phyloP scores from a whole-genome alignment of 2,113 vertebrate species.

The Thymallus thymallus region DNA sequence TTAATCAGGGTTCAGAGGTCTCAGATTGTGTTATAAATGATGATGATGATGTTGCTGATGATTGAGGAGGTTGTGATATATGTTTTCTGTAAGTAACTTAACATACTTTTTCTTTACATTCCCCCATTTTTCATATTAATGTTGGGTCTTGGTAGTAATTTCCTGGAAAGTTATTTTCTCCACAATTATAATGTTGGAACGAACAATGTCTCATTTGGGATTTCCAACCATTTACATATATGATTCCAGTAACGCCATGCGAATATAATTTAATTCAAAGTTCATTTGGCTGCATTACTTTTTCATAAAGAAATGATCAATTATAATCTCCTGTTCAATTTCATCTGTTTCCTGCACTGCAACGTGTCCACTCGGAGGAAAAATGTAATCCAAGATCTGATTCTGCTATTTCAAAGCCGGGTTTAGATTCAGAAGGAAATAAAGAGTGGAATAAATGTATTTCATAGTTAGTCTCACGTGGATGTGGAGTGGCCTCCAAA shows the following conservation, averaged over 20 bases:
- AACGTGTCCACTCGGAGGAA: constrained; percentile 61
- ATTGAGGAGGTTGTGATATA: not conserved
- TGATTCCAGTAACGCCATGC: constrained; percentile 75
- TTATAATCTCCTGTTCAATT: constrained; percentile 71
- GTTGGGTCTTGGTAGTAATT: constrained; percentile 50
- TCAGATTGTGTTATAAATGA: not conserved
- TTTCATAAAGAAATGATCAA: constrained; percentile 80
- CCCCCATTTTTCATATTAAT: constrained; percentile 37
- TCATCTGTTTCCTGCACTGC: constrained; percentile 64
- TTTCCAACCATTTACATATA: constrained; percentile 77
- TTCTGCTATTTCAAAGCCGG: constrained; percentile 52
- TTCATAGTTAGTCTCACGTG: constrained; percentile 65
- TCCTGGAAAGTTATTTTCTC: constrained; percentile 53
- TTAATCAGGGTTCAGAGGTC: not conserved
- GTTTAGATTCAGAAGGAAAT: constrained; percentile 60
- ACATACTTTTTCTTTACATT: constrained; percentile 10
- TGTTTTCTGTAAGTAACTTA: not conserved
- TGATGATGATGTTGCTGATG: not conserved
- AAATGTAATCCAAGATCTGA: constrained; percentile 28
- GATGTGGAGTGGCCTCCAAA: constrained; percentile 61
- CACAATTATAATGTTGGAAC: constrained; percentile 62
- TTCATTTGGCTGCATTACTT: constrained; percentile 77
- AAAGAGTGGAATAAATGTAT: constrained; percentile 69
- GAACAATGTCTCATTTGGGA: constrained; percentile 71
- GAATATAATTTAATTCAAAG: constrained; percentile 81